Percentiles rank a stretch among this genome's conserved stretches.
Conservation (phyloP, 2,888 invertebrate genomes). For the Drosophila barbarae region DNA sequence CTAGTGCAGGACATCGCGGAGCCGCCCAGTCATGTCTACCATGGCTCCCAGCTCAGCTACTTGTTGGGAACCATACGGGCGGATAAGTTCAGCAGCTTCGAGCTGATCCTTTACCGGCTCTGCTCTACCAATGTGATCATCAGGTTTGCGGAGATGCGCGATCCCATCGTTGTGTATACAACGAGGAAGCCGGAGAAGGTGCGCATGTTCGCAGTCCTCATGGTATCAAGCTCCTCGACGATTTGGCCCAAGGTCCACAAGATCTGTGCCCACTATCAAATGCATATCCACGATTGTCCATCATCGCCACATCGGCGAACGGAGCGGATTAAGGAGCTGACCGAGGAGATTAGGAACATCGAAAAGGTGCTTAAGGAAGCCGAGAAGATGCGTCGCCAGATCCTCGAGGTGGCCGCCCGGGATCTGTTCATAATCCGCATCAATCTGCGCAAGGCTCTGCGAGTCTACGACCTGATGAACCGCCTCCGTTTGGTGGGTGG, state of each 20-base stretch:
- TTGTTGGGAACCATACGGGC: slow-evolving; percentile 96
- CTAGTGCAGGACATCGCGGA: slow-evolving; percentile 64
- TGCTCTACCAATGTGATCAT: slow-evolving; percentile 97
- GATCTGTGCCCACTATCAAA: slow-evolving; percentile 91
- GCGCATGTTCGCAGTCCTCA: slow-evolving; percentile 90
- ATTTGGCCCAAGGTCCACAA: slow-evolving; percentile 88
- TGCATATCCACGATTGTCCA: slow-evolving; percentile 91
- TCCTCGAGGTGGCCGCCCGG: slow-evolving; percentile 79
- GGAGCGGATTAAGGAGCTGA: slow-evolving; percentile 87
- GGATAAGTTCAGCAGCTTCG: slow-evolving; percentile 94
- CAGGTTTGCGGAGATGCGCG: slow-evolving; percentile 92
- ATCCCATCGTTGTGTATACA: slow-evolving; percentile 86
- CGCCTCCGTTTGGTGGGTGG: slow-evolving; percentile 92
- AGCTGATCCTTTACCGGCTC: slow-evolving; percentile 96
- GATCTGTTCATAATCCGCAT: slow-evolving; percentile 84
- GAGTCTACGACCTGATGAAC: slow-evolving; percentile 94
- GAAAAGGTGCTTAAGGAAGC: slow-evolving; percentile 87
- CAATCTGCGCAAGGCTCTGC: slow-evolving; percentile 90
- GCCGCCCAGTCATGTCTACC: background rate
- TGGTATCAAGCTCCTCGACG: slow-evolving; percentile 88
- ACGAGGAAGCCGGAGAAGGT: slow-evolving; percentile 2
- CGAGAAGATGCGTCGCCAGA: slow-evolving; percentile 86
- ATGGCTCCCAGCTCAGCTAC: slow-evolving; percentile 83
- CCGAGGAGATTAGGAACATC: slow-evolving; percentile 87
- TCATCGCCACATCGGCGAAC: slow-evolving; percentile 86